Evolutionary conservation across 2,888 invertebrate genomes (phyloP), one percentile per base, ranked within the genome.

Genomic region (Callinectes sapidus): DNA sequence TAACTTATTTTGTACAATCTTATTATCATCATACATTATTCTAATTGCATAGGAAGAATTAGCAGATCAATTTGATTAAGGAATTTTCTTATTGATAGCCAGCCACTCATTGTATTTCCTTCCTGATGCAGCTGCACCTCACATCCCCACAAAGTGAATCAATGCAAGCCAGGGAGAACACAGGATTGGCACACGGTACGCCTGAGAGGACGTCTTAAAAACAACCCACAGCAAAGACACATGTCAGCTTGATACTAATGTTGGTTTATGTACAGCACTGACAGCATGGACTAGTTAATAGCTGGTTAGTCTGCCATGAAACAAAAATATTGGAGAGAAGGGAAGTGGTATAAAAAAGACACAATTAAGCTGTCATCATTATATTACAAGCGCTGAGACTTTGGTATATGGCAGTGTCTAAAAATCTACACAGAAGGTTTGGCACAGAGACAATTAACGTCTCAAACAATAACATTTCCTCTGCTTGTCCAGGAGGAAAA

Each of bases 401-500:
- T 81, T 81, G 81, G 81, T 81, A 81, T 35, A 35, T 81, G 81
- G 81, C 81, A 81, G 81, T 81, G 81, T 81, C 35, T 81, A 81
- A 81, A 3, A 14, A 35, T 35, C 81, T 81, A 81, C 81, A 81
- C 81, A 81, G 18, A 61, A 81, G 81, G 81, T 81, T 81, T 81
- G 81, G 81, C 81, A 81, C 81, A 81, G 81, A 81, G 81, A 81
- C 81, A 81, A 81, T 28, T 10, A 81, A 81, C 14, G 35, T 35
- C 32, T 81, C 81, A 35, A 61, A 10, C 23, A 10, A 61, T 18
- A 61, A 61, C 23, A 61, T 71, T 71, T 71, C 71, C 71, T 71
- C 28, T 3, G 28, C n/a, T 77, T 77, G 71, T 32, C 71, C 71
- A 77, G 10, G 71, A 77, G 71, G 71, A 77, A 77, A 28, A 77